phyloP scores from a whole-genome alignment of 2,888 invertebrate species.

The Eristalis tenax region DNA sequence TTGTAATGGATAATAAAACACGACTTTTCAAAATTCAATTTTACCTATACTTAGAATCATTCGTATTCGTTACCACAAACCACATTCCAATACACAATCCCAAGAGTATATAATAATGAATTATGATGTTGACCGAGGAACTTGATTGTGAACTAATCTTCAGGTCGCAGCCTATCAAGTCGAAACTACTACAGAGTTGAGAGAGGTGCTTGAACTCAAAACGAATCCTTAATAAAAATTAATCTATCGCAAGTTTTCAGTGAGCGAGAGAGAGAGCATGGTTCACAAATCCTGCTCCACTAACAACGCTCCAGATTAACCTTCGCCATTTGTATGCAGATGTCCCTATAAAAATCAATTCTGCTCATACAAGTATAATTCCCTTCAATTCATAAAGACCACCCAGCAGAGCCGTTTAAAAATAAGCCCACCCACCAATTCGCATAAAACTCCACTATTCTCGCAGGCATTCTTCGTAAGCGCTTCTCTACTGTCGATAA shows the following conservation, averaged over 20 bases:
- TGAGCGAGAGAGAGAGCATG: neutral
- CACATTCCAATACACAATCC: neutral
- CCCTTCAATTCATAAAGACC: conserved; percentile 11
- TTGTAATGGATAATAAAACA: neutral
- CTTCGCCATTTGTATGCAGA: conserved; percentile 41
- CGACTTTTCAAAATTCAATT: neutral
- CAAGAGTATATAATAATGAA: neutral
- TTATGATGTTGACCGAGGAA: neutral
- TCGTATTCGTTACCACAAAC: neutral
- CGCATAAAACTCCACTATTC: conserved; percentile 57
- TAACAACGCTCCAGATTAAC: too few relatives aligned
- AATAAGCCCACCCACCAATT: conserved; percentile 8
- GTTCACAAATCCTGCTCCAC: neutral
- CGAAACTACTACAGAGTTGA: conserved; percentile 1
- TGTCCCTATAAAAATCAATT: conserved; percentile 56
- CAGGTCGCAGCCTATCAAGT: conserved; percentile 5
- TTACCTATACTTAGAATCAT: too few relatives aligned
- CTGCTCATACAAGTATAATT: conserved; percentile 34
- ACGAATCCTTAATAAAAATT: conserved; percentile 8
- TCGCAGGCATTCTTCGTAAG: conserved; percentile 3
- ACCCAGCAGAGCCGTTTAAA: neutral
- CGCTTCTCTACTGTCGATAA: conserved; percentile 20
- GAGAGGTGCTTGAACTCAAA: neutral
- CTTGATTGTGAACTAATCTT: conserved; percentile 3
- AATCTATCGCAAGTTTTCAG: neutral